A percentile compares a stretch with the other conserved stretches of the same genome.
phyloP scores from a whole-genome alignment of 2,797 vertebrate genomes.

The Pseudomugil gertrudae region DNA sequence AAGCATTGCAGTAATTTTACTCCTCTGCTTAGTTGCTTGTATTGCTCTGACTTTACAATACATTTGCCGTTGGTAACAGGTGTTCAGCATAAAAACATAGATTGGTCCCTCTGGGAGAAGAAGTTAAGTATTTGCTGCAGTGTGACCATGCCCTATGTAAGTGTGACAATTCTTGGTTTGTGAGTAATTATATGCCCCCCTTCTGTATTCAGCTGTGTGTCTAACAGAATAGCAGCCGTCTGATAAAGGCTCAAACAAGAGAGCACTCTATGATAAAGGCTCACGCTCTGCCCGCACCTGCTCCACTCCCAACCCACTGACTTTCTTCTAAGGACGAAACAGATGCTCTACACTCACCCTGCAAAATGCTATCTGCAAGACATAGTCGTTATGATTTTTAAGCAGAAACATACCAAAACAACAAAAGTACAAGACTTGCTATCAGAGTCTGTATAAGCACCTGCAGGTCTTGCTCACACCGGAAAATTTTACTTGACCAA shows the following conservation, averaged over 20 bases:
- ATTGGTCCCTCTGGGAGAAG: conserved; percentile 70
- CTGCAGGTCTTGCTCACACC: conserved; percentile 69
- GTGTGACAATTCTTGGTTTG: conserved; percentile 23
- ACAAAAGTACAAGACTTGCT: conserved; percentile 42
- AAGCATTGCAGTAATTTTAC: conserved; percentile 47
- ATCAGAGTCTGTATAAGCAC: conserved; percentile 57
- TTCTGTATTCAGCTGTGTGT: conserved; percentile 57
- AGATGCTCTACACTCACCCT: conserved; percentile 68
- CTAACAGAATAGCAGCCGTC: conserved; percentile 43
- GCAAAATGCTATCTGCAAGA: conserved; percentile 65
- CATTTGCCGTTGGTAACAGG: conserved; percentile 65
- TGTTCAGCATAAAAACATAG: conserved; percentile 70
- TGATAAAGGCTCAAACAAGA: conserved; percentile 45
- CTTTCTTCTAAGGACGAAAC: conserved; percentile 56
- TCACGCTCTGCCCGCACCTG: conserved; percentile 58
- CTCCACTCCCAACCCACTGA: conserved; percentile 45
- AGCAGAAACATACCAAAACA: conserved; percentile 27
- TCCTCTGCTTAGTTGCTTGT: conserved; percentile 23
- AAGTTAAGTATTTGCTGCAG: conserved; percentile 44
- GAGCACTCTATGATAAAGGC: conserved; percentile 43
- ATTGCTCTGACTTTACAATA: conserved; percentile 20
- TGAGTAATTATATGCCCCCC: conserved; percentile 66
- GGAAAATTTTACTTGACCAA: conserved; percentile 76
- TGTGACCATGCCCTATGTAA: conserved; percentile 38
- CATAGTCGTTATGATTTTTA: conserved; percentile 44